A percentile compares a stretch with the other conserved stretches of the same genome.
These are phyloP conservation scores for Eupithecia dodoneata DNA, from an alignment of 2,888 invertebrate species.

Conservation along the genomic window DNA sequence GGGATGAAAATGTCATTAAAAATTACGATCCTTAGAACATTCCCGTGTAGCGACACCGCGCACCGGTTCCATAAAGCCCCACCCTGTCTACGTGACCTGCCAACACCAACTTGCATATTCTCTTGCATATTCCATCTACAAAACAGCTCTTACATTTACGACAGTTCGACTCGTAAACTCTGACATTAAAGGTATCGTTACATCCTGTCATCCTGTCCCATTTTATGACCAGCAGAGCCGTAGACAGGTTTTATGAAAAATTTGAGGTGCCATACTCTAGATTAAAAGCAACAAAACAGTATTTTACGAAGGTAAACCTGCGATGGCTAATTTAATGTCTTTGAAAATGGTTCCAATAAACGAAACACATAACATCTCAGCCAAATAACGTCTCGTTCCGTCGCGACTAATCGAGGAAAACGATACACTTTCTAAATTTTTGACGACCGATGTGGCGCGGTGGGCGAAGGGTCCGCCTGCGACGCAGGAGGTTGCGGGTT, in stretches of 20 bases:
- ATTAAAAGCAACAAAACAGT: conserved; percentile 7
- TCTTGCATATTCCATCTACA: background rate
- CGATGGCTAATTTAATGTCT: background rate
- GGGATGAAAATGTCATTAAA: no score
- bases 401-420: no score
- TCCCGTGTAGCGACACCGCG: no score
- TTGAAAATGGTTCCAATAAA: background rate
- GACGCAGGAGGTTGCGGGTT: no score
- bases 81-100: background rate
- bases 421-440: no score
- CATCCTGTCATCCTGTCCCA: conserved; percentile 32
- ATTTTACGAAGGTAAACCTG: background rate
- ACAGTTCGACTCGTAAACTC: conserved; percentile 10
- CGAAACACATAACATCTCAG: no score
- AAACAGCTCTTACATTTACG: conserved; percentile 11
- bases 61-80: no score
- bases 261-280: conserved; percentile 4
- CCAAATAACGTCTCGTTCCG: no score
- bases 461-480: no score
- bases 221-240: conserved; percentile 29
- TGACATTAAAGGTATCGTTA: conserved; percentile 25
- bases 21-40: no score
- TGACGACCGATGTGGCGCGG: no score
- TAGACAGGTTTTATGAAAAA: conserved; percentile 16
- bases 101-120: background rate